phyloP scores from a whole-genome alignment of 2,888 invertebrate genomes.

The Strigamia transsilvanica region DNA sequence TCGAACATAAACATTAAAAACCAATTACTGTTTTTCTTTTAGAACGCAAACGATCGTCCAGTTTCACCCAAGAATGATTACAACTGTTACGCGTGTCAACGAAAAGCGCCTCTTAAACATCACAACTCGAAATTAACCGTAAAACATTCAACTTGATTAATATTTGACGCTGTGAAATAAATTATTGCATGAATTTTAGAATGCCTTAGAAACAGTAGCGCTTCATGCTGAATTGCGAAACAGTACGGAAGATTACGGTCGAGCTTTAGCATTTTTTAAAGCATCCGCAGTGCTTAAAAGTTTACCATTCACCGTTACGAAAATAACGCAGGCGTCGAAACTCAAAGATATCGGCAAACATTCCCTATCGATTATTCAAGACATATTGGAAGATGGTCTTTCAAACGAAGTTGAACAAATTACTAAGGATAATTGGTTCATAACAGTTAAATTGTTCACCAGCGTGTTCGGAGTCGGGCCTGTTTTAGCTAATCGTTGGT shows the following conservation, averaged over 20 bases:
- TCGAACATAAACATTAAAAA: neutral
- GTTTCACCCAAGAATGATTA: constrained; percentile 10
- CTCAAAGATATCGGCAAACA: constrained; percentile 34
- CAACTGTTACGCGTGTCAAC: constrained; percentile 40
- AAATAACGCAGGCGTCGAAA: neutral
- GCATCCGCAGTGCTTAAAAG: constrained; percentile 46
- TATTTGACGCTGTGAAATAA: neutral
- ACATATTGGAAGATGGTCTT: constrained; percentile 40
- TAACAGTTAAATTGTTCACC: neutral
- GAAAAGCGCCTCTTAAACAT: constrained; percentile 44
- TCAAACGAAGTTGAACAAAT: constrained; percentile 50
- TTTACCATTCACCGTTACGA: constrained; percentile 41
- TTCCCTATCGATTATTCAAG: constrained; percentile 41
- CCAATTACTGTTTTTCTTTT: neutral
- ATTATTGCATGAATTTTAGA: neutral
- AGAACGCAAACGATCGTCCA: neutral
- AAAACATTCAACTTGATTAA: neutral
- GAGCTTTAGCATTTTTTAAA: constrained; percentile 50
- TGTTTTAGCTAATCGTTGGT: constrained; percentile 30
- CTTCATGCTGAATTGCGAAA: constrained; percentile 40
- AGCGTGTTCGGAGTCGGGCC: constrained; percentile 26
- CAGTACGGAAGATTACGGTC: constrained; percentile 11
- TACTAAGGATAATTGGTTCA: constrained; percentile 41
- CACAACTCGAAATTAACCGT: constrained; percentile 11
- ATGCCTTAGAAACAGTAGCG: neutral